These are phyloP conservation scores for Serinus canaria DNA, from an alignment of 2,113 vertebrate species.

Conservation along the genomic window DNA sequence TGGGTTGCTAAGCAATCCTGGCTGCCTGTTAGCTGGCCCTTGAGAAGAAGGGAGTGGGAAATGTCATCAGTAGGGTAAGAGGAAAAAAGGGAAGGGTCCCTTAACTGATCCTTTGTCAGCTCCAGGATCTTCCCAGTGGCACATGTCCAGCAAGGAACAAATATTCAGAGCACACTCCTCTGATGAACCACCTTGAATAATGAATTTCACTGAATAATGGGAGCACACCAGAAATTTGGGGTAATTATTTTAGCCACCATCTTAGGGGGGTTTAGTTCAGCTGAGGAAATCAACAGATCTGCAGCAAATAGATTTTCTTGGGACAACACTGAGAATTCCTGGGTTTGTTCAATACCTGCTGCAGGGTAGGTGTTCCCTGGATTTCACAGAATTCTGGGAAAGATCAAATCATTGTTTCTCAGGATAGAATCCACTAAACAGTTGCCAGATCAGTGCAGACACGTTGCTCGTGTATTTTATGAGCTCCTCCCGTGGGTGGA, in stretches of 20 bases:
- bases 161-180: neutral
- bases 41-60: neutral
- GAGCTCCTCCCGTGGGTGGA: neutral
- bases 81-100: neutral
- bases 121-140: neutral
- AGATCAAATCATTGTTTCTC: neutral
- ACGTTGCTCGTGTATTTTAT: accelerated
- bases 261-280: neutral
- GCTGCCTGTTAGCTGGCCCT: neutral
- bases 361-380: neutral
- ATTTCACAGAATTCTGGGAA: neutral
- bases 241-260: neutral
- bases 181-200: neutral
- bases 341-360: neutral
- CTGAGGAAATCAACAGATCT: neutral
- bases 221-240: neutral
- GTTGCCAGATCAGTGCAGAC: neutral
- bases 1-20: constrained; percentile 9
- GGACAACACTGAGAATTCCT: neutral
- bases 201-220: neutral
- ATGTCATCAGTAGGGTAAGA: neutral
- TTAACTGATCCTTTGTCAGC: neutral
- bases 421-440: neutral
- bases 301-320: neutral
- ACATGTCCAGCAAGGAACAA: neutral